A percentile compares a stretch with the other conserved stretches of the same genome.
Evolutionary conservation across 2,888 invertebrate species (phyloP).

Genomic region (Plagiodera versicolora): DNA sequence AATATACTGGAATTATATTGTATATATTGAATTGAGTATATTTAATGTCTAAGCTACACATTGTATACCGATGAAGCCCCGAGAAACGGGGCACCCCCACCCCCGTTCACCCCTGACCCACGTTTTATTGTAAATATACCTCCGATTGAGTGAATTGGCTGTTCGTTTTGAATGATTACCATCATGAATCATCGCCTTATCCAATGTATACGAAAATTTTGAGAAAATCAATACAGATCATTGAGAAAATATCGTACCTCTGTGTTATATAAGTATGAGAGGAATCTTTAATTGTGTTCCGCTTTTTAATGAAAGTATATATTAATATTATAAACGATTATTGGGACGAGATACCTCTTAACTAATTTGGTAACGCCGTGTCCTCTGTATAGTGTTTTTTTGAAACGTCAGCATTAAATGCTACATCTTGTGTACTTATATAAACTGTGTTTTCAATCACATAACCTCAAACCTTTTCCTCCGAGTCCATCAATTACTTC

Average conservation of each 20-base stretch:
- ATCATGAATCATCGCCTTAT: conserved; percentile 65
- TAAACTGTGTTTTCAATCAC: conserved; percentile 49
- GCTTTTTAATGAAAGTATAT: conserved; percentile 57
- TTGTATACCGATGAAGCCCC: conserved; percentile 39
- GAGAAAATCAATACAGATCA: conserved; percentile 50
- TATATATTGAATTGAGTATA: conserved; percentile 45
- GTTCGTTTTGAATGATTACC: conserved; percentile 58
- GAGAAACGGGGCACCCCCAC: conserved; percentile 16
- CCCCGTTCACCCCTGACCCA: conserved; percentile 26
- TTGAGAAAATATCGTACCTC: conserved; percentile 55
- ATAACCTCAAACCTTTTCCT: conserved; percentile 16
- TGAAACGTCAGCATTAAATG: conserved; percentile 59
- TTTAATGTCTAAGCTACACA: conserved; percentile 41
- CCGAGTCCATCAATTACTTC: conserved; percentile 4
- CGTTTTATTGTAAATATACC: conserved; percentile 50
- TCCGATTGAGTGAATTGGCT: conserved; percentile 56
- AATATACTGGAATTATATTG: conserved; percentile 45
- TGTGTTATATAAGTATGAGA: conserved; percentile 55
- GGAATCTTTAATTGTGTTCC: conserved; percentile 57
- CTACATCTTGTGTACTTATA: conserved; percentile 59
- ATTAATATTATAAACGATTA: conserved; percentile 52
- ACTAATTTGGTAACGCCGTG: conserved; percentile 57
- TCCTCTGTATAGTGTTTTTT: conserved; percentile 58
- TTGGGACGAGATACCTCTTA: conserved; percentile 56
- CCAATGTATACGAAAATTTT: conserved; percentile 67